Evolutionary conservation across 2,797 vertebrate species (phyloP).

Genomic region (Typhlichthys eigenmanni): DNA sequence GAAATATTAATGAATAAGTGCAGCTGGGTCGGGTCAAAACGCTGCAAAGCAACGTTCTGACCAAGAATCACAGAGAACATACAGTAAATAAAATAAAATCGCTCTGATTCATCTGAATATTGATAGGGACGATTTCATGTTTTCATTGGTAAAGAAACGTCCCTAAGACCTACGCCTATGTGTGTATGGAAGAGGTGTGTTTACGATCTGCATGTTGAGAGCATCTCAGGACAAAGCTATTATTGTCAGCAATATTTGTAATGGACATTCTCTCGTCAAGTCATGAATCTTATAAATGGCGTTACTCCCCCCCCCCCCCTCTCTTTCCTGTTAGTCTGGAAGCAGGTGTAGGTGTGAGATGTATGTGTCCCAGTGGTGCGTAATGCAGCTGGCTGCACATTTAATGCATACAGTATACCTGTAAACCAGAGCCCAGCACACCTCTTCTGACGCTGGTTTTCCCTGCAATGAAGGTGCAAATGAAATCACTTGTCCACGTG

Average conservation of each 20-base stretch:
- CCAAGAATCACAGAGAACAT: too few species aligned
- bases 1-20: too few species aligned
- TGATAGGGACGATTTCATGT: too few species aligned
- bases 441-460: constrained; percentile 49
- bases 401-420: constrained; percentile 50
- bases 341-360: constrained; percentile 54
- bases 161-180: too few species aligned
- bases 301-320: constrained; percentile 9
- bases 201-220: constrained; percentile 16
- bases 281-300: constrained; percentile 30
- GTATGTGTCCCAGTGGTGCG: constrained; percentile 49
- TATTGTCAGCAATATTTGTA: constrained; percentile 13
- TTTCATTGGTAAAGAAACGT: too few species aligned
- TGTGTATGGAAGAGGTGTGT: neutral
- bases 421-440: constrained; percentile 58
- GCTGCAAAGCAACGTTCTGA: too few species aligned
- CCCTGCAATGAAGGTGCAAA: constrained; percentile 54
- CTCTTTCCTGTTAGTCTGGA: constrained; percentile 43
- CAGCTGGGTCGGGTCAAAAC: too few species aligned
- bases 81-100: too few species aligned
- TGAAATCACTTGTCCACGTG: constrained; percentile 56
- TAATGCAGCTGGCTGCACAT: constrained; percentile 51
- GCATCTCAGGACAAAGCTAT: constrained; percentile 13
- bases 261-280: constrained; percentile 20
- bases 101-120: too few species aligned